Evolutionary conservation across 2,797 vertebrate species (phyloP), one percentile per base, ranked within the genome.

Genomic region (Odontamblyopus rebecca): DNA sequence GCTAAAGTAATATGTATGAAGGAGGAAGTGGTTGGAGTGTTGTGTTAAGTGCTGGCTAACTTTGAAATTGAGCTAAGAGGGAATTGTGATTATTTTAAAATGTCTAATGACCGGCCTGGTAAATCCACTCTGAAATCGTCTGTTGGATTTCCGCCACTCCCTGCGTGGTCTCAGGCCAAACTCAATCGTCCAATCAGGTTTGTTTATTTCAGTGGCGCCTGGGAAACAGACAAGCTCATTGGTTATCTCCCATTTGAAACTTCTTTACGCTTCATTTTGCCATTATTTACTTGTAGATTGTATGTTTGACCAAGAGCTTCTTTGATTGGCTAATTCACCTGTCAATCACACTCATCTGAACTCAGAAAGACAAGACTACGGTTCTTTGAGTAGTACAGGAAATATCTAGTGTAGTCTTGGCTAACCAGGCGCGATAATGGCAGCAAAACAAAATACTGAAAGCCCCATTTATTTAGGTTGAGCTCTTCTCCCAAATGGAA

Each of bases 1-100:
- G 50, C 29, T 62, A 41, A 48, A 38, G 57, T 70, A 67, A 71
- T 67, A 18, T 18, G 26, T 44, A 29, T 30, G 26, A 51, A 66
- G 64, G 5, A 66, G 64, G 64, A 66, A 66, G 64, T 66, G 44
- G 63, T 29, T 16, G 30, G 26, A 18, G 6, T 51, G 29, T 23
- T 6, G 41, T 3, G n/a, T 30, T 62, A 30, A 35, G 30, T 18
- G 35, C 61, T 35, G 62, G n/a, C 38, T 48, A 44, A 27, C 53
- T 35, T 65, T 65, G 18, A 48, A 48, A 38, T n/a, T 62, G 30
- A 38, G 16, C 61, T 38, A 62, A 62, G 4, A 23, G 19, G 4
- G 12, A 48, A 48, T 15, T 35, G 18, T 19, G 12, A 65, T 13
- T 27, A 6, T n/a, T 48, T 27, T 5, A 26, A 48, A 44, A 48